These are phyloP conservation scores for Sinodicranocentrus sp. DNA, from an alignment of 2,888 invertebrate species.

Conservation along the genomic window DNA sequence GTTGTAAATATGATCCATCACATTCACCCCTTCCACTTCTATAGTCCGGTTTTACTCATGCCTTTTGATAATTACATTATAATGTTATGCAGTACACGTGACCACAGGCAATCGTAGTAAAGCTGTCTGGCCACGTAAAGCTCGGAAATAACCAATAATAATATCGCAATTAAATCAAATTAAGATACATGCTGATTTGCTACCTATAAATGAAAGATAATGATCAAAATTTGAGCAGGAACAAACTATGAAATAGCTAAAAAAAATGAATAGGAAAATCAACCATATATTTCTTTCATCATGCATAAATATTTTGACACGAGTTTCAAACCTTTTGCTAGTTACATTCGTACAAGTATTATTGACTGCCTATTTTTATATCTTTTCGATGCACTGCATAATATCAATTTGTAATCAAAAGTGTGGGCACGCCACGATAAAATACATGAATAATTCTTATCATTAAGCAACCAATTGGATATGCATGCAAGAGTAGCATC, in stretches of 20 bases:
- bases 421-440: not conserved
- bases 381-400: constrained; percentile 1
- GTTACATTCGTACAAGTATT: too few species aligned
- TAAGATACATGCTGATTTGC: constrained; percentile 18
- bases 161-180: constrained; percentile 52
- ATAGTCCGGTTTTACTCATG: too few species aligned
- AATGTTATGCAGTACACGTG: not conserved
- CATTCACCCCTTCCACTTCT: not conserved
- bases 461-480: not conserved
- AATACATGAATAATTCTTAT: not conserved
- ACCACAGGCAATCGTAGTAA: not conserved
- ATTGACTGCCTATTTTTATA: not conserved
- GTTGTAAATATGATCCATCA: not conserved
- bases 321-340: too few species aligned
- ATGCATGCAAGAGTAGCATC: constrained; percentile 10
- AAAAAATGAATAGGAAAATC: too few species aligned
- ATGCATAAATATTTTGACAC: not conserved
- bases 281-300: too few species aligned
- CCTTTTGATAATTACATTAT: not conserved
- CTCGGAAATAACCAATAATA: constrained; percentile 50
- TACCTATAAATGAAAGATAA: too few species aligned
- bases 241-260: too few species aligned
- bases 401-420: constrained; percentile 6
- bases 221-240: too few species aligned
- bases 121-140: constrained; percentile 20